Conservation (phyloP, 2,113 vertebrate genomes). For the Nesogale talazaci region DNA sequence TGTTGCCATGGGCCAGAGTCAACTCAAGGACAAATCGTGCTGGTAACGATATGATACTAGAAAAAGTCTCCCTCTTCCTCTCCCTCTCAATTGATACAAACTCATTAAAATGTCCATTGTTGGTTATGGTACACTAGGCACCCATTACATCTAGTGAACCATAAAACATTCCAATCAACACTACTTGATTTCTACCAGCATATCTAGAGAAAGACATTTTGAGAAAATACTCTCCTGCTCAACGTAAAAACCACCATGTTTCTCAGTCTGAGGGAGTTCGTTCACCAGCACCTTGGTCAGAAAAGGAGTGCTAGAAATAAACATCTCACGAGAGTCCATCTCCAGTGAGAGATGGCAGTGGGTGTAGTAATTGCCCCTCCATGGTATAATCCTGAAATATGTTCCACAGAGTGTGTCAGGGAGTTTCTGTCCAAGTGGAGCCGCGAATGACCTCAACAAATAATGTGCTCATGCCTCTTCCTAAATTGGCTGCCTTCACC, state of each 20-base stretch:
- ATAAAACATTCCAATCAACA: not conserved
- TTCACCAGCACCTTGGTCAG: not conserved
- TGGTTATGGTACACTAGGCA: not conserved
- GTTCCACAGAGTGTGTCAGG: not conserved
- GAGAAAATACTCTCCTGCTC: not conserved
- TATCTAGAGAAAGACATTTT: not conserved
- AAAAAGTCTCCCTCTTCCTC: not conserved
- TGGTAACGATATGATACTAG: too few species aligned
- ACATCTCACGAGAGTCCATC: not conserved
- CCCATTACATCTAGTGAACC: not conserved
- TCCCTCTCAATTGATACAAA: not conserved
- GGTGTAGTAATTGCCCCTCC: not conserved
- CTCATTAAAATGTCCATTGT: not conserved
- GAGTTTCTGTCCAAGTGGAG: not conserved
- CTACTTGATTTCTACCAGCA: not conserved
- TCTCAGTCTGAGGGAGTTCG: not conserved
- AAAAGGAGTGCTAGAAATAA: not conserved
- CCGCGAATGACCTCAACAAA: not conserved
- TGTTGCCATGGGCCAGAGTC: not conserved
- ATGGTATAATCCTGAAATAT: not conserved
- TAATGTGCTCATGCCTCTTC: not conserved
- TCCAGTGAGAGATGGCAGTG: not conserved
- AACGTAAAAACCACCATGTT: not conserved
- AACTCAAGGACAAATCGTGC: not conserved
- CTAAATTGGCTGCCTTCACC: not conserved